These are phyloP conservation scores for Diploscapter pachys DNA, from an alignment of 1,140 invertebrate genomes.

Conservation along the genomic window DNA sequence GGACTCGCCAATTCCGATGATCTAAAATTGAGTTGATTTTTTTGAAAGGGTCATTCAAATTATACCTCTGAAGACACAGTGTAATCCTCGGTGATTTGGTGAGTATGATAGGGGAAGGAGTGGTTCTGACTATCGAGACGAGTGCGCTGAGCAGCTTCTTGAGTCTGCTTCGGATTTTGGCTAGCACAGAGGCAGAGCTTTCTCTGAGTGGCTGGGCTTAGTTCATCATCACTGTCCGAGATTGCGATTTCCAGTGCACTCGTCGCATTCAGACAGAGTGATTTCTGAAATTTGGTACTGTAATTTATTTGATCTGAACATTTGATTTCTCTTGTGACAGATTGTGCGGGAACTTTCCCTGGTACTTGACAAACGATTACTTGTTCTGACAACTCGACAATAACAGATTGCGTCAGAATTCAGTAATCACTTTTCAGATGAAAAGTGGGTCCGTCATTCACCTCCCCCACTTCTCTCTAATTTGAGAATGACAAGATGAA, in stretches of 20 bases:
- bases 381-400: no score
- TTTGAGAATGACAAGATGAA: no score
- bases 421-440: no score
- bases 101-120: constrained; percentile 68
- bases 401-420: no score
- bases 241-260: constrained; percentile 30
- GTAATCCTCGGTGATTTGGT: constrained; percentile 82
- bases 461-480: no score
- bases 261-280: constrained; percentile 35
- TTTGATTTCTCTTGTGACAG: no score
- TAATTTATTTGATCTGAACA: no score
- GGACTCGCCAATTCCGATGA: constrained; percentile 94
- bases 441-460: no score
- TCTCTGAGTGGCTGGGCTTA: constrained; percentile 27
- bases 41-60: neutral
- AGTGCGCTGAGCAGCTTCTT: constrained; percentile 30
- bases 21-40: constrained; percentile 58
- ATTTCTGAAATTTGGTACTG: constrained; percentile 21
- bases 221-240: constrained; percentile 34
- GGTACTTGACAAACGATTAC: no score
- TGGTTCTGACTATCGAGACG: constrained; percentile 44
- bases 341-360: no score
- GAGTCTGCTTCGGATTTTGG: constrained; percentile 30
- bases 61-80: constrained; percentile 75
- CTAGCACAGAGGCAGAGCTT: constrained; percentile 39